phyloP scores from a whole-genome alignment of 1,140 invertebrate species.

The Colletes latitarsis region DNA sequence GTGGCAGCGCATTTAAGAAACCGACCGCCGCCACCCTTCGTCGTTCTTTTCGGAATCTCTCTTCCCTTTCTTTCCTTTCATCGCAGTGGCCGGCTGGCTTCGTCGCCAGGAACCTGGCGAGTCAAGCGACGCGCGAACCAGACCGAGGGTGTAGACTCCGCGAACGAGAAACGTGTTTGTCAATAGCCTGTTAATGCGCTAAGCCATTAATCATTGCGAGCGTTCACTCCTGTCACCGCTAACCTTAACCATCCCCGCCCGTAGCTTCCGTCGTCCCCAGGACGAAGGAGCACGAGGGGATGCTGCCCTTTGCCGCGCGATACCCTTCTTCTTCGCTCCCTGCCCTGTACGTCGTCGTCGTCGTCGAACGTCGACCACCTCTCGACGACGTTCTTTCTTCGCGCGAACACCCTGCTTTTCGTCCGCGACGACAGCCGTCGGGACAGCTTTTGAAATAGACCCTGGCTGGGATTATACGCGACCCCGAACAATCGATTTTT shows the following conservation, averaged over 20 bases:
- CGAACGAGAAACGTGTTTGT: constrained; percentile 78
- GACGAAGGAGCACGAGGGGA: constrained; percentile 1
- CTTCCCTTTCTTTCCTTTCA: constrained; percentile 68
- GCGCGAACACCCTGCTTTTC: constrained; percentile 40
- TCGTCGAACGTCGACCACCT: constrained; percentile 16
- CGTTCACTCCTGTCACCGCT: constrained; percentile 74
- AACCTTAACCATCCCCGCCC: constrained; percentile 67
- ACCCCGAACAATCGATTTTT: not conserved
- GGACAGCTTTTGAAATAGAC: constrained; percentile 10
- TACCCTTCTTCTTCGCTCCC: not conserved
- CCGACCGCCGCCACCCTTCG: constrained; percentile 58
- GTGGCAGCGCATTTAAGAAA: constrained; percentile 67
- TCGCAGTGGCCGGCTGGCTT: constrained; percentile 31
- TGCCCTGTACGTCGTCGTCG: no score
- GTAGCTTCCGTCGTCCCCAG: not conserved
- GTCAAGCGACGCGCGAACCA: constrained; percentile 53
- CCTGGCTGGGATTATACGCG: constrained; percentile 15
- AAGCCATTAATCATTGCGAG: constrained; percentile 81
- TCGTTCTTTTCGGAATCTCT: constrained; percentile 54
- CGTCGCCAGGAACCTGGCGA: constrained; percentile 3
- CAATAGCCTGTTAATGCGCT: constrained; percentile 81
- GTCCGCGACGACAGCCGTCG: constrained; percentile 25
- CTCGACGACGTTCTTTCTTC: constrained; percentile 47
- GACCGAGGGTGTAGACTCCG: constrained; percentile 53
- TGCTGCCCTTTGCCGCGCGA: not conserved